Conservation (phyloP, 2,113 vertebrate species). For the Scatophagus argus region DNA sequence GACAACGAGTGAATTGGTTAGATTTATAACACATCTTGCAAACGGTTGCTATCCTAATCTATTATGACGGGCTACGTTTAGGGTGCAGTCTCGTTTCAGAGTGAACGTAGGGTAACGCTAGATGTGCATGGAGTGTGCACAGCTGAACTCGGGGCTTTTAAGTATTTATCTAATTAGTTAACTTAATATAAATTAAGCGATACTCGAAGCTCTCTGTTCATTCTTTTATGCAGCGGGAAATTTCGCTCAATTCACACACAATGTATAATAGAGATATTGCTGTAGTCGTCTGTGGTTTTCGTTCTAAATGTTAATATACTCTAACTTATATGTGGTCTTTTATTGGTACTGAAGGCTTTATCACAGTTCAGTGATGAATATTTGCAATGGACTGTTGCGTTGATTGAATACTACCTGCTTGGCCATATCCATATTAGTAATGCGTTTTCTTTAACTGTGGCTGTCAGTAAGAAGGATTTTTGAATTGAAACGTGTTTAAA, state of each 20-base stretch:
- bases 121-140: neutral
- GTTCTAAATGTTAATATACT: neutral
- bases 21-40: neutral
- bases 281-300: neutral
- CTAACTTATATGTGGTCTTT: neutral
- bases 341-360: neutral
- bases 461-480: no score
- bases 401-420: no score
- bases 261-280: no score
- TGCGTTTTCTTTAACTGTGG: no score
- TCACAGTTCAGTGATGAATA: no score
- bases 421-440: no score
- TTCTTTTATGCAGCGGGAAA: neutral
- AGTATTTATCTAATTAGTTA: neutral
- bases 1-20: neutral
- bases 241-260: no score
- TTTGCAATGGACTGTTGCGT: neutral
- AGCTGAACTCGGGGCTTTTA: neutral
- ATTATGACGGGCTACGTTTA: neutral
- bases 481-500: no score
- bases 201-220: neutral
- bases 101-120: no score
- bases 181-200: neutral
- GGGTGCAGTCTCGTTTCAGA: constrained; percentile 6
- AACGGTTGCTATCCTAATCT: neutral